A percentile compares a stretch with the other conserved stretches of the same genome.
Conservation (phyloP, 1,140 invertebrate genomes). For the Oscheius sp. region DNA sequence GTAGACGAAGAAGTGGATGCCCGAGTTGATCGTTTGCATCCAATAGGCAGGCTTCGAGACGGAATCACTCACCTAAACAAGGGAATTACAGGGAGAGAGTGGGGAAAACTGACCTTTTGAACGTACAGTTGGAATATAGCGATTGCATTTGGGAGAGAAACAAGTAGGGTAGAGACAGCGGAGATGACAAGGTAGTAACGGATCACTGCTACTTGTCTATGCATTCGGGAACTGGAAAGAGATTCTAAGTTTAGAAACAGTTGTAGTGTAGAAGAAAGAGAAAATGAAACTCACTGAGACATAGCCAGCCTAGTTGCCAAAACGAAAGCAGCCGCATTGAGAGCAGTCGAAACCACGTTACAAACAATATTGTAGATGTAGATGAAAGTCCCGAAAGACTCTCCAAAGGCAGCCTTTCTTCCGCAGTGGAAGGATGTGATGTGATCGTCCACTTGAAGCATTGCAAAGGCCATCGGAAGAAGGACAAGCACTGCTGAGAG, state of each 20-base stretch:
- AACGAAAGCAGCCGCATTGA: conserved; percentile 25
- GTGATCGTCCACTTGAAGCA: background rate
- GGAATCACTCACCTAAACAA: conserved; percentile 23
- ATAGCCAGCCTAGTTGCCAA: conserved; percentile 1
- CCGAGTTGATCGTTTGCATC: conserved; percentile 30
- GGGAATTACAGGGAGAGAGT: background rate
- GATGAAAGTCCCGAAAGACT: conserved; percentile 25
- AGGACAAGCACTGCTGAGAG: background rate
- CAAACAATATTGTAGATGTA: conserved; percentile 24
- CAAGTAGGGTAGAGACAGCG: conserved; percentile 26
- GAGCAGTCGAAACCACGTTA: conserved; percentile 9
- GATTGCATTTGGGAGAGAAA: conserved; percentile 30
- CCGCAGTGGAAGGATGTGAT: conserved; percentile 19
- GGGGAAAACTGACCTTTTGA: conserved; percentile 3
- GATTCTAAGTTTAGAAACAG: background rate
- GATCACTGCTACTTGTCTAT: conserved; percentile 21
- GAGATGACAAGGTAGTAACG: conserved; percentile 33
- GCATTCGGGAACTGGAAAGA: conserved; percentile 14
- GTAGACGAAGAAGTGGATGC: conserved; percentile 33
- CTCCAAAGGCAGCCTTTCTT: conserved; percentile 29
- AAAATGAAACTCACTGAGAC: background rate
- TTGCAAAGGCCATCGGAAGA: background rate
- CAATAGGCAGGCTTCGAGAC: conserved; percentile 29
- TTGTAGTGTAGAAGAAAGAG: background rate
- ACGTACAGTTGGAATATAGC: conserved; percentile 19